Base-by-base conservation (phyloP, 2,888 invertebrate genomes). In the Leptopilina drosophilae region DNA sequence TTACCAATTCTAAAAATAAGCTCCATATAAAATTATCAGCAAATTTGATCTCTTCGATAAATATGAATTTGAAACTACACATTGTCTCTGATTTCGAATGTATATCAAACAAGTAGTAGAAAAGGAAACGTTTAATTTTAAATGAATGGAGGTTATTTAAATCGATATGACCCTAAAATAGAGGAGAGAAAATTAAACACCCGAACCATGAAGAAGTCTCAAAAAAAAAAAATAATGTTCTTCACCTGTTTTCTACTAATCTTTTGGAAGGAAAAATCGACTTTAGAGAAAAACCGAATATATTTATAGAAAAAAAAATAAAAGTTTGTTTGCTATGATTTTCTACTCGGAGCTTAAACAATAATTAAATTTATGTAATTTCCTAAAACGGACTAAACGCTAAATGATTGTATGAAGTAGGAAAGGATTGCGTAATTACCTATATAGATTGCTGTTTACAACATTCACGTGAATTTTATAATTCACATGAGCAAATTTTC, bases 191-290 rank as follows among this genome's bases (percentile, higher is more conserved):
- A 49, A 69, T 49, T 26, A 12, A 12, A 26, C 14, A 26, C 12
- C 26, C 3, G 53, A 14, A 26, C 8, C 46, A 9, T 49, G 26
- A 1, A 6, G 7, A 26, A 49, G 26, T 69, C 9, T 42, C 14
- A n/a, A 67, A 67, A 67, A 67, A 26, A 26, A 26, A 33, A 33
- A 33, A 33, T 33, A 33, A 69, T 49, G 7, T 11, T 69, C 26
- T 26, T 49, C 67, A 53, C 26, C 67, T 69, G 67, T 46, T 49
- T 20, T 26, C 67, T 49, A 69, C 49, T 49, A 53, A 69, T 69
- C 67, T 26, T 67, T 20, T 5, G 6, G n/a, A 0, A 15, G n/a
- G 8, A 62, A 62, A 7, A 62, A 62, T 20, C 14, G 3, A 33
- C 33, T 33, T 33, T 33, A 2, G 33, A 33, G 33, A 62, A 20